Evolutionary conservation across 2,888 invertebrate genomes (phyloP).

Genomic region (Andrena haemorrhoa): DNA sequence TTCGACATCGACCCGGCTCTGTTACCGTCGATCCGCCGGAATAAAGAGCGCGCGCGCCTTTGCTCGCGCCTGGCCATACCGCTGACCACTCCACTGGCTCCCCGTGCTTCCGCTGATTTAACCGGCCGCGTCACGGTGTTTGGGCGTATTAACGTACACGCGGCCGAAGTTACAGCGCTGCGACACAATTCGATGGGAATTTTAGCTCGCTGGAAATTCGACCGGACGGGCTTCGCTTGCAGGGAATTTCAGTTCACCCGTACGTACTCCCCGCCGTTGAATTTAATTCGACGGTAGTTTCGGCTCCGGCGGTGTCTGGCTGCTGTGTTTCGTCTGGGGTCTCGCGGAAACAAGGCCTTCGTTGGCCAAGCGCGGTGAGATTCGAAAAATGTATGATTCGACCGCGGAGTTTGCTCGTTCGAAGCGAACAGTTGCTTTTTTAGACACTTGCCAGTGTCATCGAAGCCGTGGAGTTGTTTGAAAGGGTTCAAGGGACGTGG

Average conservation of each 20-base stretch:
- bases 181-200: conserved; percentile 29
- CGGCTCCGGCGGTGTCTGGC: not conserved
- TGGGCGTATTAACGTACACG: conserved; percentile 5
- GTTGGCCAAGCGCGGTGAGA: conserved; percentile 5
- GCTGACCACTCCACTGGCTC: not conserved
- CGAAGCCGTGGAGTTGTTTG: no score
- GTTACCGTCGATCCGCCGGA: conserved; percentile 6
- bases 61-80: not conserved
- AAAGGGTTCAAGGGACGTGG: no score
- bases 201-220: conserved; percentile 17
- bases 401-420: not conserved
- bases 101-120: not conserved
- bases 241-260: conserved; percentile 11
- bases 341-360: conserved; percentile 22
- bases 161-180: not conserved
- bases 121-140: not conserved
- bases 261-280: not conserved
- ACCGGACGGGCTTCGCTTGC: not conserved
- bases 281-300: conserved; percentile 24
- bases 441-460: no score
- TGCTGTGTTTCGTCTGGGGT: not conserved
- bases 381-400: not conserved
- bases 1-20: conserved; percentile 11
- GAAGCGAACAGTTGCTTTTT: not conserved
- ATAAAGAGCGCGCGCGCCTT: not conserved